Conservation (phyloP, 2,888 invertebrate genomes). For the Conchocele bisecta region DNA sequence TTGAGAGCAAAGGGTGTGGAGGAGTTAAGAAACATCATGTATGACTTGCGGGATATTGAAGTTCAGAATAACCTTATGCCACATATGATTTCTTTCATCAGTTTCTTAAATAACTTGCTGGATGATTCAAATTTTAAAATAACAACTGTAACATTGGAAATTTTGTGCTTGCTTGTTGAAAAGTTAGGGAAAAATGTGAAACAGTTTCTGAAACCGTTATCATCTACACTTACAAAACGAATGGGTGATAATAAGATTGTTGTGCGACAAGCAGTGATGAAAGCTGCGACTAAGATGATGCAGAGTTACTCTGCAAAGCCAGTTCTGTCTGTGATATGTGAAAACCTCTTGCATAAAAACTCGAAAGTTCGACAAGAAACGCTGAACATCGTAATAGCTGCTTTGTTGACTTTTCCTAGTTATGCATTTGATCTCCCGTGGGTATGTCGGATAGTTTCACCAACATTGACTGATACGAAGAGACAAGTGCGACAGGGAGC, state of each 20-base stretch:
- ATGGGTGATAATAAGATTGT: conserved; percentile 84
- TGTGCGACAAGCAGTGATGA: conserved; percentile 84
- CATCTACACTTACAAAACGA: conserved; percentile 83
- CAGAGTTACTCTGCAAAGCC: conserved; percentile 84
- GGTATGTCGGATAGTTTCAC: conserved; percentile 83
- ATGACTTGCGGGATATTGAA: conserved; percentile 72
- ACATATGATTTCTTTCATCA: conserved; percentile 86
- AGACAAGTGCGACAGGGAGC: conserved; percentile 90
- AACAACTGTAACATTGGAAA: conserved; percentile 83
- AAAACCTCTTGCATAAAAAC: conserved; percentile 83
- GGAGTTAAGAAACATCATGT: conserved; percentile 85
- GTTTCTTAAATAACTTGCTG: conserved; percentile 85
- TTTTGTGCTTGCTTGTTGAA: conserved; percentile 83
- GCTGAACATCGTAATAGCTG: conserved; percentile 89
- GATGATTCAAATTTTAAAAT: conserved; percentile 87
- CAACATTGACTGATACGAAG: conserved; percentile 86
- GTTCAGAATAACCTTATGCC: conserved; percentile 84
- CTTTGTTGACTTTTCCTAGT: conserved; percentile 90
- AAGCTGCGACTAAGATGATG: conserved; percentile 84
- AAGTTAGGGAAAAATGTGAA: conserved; percentile 82
- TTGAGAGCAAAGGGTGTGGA: conserved; percentile 86
- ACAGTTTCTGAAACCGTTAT: conserved; percentile 83
- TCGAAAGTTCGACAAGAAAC: conserved; percentile 89
- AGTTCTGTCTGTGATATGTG: conserved; percentile 85
- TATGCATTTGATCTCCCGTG: conserved; percentile 87